Evolutionary conservation across 2,888 invertebrate genomes (phyloP).

Genomic region (Xanthia togata): DNA sequence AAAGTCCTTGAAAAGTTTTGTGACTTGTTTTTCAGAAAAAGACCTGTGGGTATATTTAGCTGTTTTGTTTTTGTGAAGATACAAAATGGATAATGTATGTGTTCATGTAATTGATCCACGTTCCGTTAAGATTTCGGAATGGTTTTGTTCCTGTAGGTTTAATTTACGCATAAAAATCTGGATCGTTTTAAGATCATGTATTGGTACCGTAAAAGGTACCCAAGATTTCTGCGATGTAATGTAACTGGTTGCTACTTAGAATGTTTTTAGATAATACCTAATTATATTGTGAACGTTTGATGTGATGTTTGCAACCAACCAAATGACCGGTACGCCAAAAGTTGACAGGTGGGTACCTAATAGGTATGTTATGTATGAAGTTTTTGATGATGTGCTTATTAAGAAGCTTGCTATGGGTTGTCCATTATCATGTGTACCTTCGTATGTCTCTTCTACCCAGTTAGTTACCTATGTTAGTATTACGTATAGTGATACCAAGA

Average conservation of each 20-base stretch:
- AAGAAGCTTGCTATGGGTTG: slow-evolving; percentile 29
- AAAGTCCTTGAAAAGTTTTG: background rate
- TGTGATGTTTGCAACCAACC: slow-evolving; percentile 5
- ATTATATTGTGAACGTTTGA: slow-evolving; percentile 29
- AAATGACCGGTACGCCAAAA: slow-evolving; percentile 37
- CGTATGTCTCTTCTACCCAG: background rate
- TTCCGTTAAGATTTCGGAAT: background rate
- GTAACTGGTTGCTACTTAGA: slow-evolving; percentile 18
- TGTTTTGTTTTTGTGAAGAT: background rate
- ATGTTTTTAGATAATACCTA: slow-evolving; percentile 25
- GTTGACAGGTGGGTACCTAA: slow-evolving; percentile 25
- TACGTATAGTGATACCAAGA: background rate
- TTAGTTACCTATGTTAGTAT: background rate
- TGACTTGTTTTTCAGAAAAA: background rate
- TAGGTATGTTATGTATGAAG: slow-evolving; percentile 14
- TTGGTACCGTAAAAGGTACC: background rate
- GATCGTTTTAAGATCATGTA: background rate
- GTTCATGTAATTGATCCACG: background rate
- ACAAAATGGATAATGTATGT: background rate
- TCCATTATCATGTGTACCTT: slow-evolving; percentile 13
- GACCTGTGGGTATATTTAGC: too few species aligned
- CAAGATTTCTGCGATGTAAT: slow-evolving; percentile 10
- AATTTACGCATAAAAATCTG: background rate
- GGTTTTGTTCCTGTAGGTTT: background rate
- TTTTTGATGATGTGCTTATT: slow-evolving; percentile 22